Percentiles rank a stretch among this genome's conserved stretches.
Evolutionary conservation across 2,113 vertebrate genomes (phyloP).

Genomic region (Etia nguti): DNA sequence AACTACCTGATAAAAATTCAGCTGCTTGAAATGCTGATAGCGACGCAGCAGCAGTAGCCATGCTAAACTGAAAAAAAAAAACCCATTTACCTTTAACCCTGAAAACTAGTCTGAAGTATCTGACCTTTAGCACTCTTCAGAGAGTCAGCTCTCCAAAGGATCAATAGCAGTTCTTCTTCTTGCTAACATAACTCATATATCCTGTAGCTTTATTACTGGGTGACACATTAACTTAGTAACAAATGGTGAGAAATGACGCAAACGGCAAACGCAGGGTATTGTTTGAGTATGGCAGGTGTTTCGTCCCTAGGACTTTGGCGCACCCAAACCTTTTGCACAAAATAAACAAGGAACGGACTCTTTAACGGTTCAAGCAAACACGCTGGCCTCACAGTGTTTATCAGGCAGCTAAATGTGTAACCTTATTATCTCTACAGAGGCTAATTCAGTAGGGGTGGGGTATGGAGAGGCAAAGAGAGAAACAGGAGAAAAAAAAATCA

Average conservation of each 20-base stretch:
- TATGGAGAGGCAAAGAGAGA: background rate
- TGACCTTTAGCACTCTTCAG: constrained; percentile 13
- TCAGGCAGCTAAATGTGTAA: constrained; percentile 45
- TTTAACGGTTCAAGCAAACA: background rate
- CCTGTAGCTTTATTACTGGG: background rate
- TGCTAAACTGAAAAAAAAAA: background rate
- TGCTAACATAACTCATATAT: background rate
- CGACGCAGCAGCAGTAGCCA: background rate
- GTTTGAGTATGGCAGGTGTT: background rate
- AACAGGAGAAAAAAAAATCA: constrained; percentile 5
- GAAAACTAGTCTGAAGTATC: background rate
- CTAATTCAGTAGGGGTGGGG: constrained; percentile 21
- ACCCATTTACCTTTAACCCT: constrained; percentile 24
- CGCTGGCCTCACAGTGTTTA: constrained; percentile 10
- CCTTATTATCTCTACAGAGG: constrained; percentile 36
- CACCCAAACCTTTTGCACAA: constrained; percentile 9
- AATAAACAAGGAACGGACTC: background rate
- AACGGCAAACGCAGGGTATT: background rate
- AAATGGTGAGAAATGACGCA: background rate
- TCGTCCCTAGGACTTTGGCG: background rate
- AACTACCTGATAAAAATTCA: background rate
- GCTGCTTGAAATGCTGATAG: background rate
- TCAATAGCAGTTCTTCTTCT: background rate
- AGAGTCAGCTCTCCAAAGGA: background rate
- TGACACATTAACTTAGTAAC: background rate